Evolutionary conservation across 2,797 vertebrate genomes (phyloP).

Genomic region (Choloepus didactylus): DNA sequence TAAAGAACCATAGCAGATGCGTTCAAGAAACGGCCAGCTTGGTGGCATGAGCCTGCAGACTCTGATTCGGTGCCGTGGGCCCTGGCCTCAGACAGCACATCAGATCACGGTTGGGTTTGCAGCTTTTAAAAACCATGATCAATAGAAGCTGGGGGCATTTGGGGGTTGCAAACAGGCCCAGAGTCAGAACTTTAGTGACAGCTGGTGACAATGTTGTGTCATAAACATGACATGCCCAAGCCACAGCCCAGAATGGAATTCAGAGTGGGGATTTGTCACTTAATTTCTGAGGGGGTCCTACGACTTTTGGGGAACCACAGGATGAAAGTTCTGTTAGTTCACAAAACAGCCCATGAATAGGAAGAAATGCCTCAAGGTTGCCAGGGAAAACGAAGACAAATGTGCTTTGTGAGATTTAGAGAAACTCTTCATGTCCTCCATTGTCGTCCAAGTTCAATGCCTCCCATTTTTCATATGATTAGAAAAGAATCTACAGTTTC

Average conservation of each 20-base stretch:
- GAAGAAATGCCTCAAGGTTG: slow-evolving; percentile 84
- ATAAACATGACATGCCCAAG: neutral
- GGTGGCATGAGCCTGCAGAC: neutral
- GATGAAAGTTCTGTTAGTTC: slow-evolving; percentile 82
- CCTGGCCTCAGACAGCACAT: neutral
- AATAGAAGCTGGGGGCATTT: neutral
- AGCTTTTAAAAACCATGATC: neutral
- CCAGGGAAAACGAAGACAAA: slow-evolving; percentile 86
- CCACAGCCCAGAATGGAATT: neutral
- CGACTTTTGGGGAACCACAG: slow-evolving; percentile 66
- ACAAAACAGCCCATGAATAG: slow-evolving; percentile 80
- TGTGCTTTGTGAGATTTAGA: slow-evolving; percentile 86
- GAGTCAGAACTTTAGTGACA: neutral
- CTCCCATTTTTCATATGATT: slow-evolving; percentile 85
- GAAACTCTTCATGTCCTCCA: slow-evolving; percentile 83
- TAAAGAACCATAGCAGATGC: neutral
- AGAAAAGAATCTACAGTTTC: slow-evolving; percentile 84
- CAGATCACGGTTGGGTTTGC: neutral
- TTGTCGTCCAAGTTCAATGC: slow-evolving; percentile 84
- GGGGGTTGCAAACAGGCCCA: neutral
- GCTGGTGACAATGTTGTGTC: neutral
- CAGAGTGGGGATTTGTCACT: neutral
- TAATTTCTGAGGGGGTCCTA: slow-evolving; percentile 66
- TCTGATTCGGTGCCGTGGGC: neutral
- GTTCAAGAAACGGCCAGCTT: neutral